phyloP scores from a whole-genome alignment of 2,113 vertebrate genomes.

The Oreochromis tanganicae region DNA sequence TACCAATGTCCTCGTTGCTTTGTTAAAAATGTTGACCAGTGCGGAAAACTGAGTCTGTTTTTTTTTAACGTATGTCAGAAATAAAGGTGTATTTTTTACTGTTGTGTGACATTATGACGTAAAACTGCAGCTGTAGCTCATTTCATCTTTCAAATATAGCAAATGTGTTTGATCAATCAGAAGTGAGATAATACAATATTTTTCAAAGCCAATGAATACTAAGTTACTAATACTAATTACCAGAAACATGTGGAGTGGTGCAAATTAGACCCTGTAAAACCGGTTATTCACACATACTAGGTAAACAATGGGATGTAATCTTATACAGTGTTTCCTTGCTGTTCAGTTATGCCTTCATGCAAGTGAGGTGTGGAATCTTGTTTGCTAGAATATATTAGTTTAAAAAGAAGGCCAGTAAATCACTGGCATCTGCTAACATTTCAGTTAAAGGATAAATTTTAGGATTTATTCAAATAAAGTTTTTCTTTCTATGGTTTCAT shows the following conservation, averaged over 20 bases:
- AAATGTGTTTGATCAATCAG: not conserved
- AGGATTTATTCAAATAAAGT: not conserved
- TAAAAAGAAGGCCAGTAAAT: not conserved
- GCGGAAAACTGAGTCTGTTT: not conserved
- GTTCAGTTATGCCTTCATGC: not conserved
- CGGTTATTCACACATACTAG: not conserved
- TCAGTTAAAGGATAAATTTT: not conserved
- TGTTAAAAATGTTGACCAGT: not conserved
- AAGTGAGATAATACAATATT: not conserved
- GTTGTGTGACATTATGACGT: not conserved
- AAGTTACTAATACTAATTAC: not conserved
- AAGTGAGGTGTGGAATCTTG: not conserved
- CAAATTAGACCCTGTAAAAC: accelerated
- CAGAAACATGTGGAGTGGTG: not conserved
- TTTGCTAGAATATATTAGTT: not conserved
- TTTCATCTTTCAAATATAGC: not conserved
- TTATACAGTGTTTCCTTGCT: not conserved
- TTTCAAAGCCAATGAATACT: not conserved
- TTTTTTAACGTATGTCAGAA: not conserved
- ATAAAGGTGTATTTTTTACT: not conserved
- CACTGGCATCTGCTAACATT: not conserved
- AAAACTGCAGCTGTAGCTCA: not conserved
- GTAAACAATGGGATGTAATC: not conserved
- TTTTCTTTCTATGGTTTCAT: not conserved
- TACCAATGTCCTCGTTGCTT: not conserved